Evolutionary conservation across 2,888 invertebrate genomes (phyloP).

Genomic region (Polydesmus complanatus): DNA sequence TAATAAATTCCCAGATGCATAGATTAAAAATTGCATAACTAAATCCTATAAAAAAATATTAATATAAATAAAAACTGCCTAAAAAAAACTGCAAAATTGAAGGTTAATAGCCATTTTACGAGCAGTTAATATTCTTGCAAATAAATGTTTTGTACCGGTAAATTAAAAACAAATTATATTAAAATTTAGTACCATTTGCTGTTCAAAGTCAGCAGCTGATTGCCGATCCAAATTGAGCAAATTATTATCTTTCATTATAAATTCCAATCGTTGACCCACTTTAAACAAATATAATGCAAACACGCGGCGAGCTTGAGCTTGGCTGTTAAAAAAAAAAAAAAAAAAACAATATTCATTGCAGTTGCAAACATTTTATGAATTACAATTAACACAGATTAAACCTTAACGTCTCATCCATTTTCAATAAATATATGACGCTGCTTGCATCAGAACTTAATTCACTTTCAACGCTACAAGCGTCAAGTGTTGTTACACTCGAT

Average conservation of each 20-base stretch:
- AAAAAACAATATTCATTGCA: neutral
- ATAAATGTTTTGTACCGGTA: too few relatives aligned
- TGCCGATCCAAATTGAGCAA: neutral
- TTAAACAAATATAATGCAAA: neutral
- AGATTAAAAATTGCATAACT: constrained; percentile 1
- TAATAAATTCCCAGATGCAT: neutral
- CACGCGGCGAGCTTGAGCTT: neutral
- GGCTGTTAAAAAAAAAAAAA: neutral
- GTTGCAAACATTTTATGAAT: neutral
- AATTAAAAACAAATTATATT: too few relatives aligned
- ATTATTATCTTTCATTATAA: neutral
- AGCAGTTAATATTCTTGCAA: too few relatives aligned
- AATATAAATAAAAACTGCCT: neutral
- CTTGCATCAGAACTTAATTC: neutral
- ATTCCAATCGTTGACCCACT: neutral
- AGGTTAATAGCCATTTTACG: too few relatives aligned
- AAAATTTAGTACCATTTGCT: neutral
- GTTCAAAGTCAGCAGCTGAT: neutral
- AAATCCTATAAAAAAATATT: neutral
- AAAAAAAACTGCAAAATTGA: neutral
- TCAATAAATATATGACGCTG: neutral
- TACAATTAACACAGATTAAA: too few relatives aligned
- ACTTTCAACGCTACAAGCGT: neutral
- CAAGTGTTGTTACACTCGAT: neutral
- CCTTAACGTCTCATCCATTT: constrained; percentile 3